A percentile compares a stretch with the other conserved stretches of the same genome.
Evolutionary conservation across 2,113 vertebrate species (phyloP).

Genomic region (Chrysemys picta): DNA sequence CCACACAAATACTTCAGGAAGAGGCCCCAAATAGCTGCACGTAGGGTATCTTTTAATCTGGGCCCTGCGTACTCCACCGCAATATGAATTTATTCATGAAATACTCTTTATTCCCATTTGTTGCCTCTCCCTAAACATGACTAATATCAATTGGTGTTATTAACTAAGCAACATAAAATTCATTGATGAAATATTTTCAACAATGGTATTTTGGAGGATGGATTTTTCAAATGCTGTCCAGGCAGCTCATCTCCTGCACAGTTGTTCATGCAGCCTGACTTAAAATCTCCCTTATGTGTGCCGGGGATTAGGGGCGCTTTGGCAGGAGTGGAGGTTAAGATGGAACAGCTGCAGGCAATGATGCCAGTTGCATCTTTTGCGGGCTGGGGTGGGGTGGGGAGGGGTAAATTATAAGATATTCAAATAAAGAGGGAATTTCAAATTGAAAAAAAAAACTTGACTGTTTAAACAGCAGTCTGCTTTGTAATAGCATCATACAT

Average conservation of each 20-base stretch:
- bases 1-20: not conserved
- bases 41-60: not conserved
- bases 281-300: not conserved
- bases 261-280: not conserved
- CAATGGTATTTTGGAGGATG: not conserved
- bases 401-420: not conserved
- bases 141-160: no score
- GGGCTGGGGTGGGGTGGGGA: no score
- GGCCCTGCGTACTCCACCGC: not conserved
- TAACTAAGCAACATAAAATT: no score
- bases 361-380: not conserved
- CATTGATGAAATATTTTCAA: not conserved
- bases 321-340: not conserved
- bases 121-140: no score
- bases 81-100: not conserved
- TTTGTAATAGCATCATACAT: not conserved
- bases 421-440: not conserved
- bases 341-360: not conserved
- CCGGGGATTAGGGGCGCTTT: not conserved
- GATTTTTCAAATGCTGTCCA: not conserved
- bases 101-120: not conserved
- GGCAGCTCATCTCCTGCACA: not conserved
- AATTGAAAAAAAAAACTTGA: not conserved
- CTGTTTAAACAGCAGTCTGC: not conserved
- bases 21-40: not conserved